These are phyloP conservation scores for Hesperia comma DNA, from an alignment of 2,888 invertebrate species.

Conservation along the genomic window DNA sequence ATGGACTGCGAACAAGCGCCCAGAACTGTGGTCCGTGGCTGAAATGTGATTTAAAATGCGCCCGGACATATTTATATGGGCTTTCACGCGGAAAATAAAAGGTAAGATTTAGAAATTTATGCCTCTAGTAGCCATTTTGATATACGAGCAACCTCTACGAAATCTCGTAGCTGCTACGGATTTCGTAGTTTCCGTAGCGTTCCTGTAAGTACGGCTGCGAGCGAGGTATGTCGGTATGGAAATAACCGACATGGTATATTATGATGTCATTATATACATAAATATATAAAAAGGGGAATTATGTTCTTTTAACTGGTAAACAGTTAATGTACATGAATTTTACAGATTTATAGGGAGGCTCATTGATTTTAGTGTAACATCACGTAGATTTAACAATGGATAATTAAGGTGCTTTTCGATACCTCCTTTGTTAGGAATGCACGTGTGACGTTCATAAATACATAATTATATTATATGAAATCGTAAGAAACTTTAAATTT, in stretches of 20 bases:
- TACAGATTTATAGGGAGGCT: too few relatives aligned
- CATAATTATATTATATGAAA: too few relatives aligned
- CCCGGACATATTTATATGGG: constrained; percentile 32
- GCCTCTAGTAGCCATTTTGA: constrained; percentile 28
- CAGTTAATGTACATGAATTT: too few relatives aligned
- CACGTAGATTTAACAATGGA: too few relatives aligned
- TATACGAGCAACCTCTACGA: constrained; percentile 16
- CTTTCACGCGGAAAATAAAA: constrained; percentile 35
- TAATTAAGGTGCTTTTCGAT: too few relatives aligned
- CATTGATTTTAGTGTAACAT: too few relatives aligned
- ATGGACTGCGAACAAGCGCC: constrained; percentile 33
- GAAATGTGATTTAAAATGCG: constrained; percentile 34
- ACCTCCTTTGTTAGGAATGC: too few relatives aligned
- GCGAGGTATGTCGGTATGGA: background rate
- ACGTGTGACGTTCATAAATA: too few relatives aligned
- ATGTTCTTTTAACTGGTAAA: too few relatives aligned
- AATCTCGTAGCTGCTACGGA: constrained; percentile 20
- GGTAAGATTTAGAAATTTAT: constrained; percentile 36
- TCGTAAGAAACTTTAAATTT: too few relatives aligned
- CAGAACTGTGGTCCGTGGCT: constrained; percentile 27
- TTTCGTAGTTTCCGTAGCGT: constrained; percentile 10
- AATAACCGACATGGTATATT: background rate
- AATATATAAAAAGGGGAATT: too few relatives aligned
- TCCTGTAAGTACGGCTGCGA: background rate
- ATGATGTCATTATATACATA: too few relatives aligned